phyloP scores from a whole-genome alignment of 1,140 invertebrate genomes.

The Listronotus oregonensis region DNA sequence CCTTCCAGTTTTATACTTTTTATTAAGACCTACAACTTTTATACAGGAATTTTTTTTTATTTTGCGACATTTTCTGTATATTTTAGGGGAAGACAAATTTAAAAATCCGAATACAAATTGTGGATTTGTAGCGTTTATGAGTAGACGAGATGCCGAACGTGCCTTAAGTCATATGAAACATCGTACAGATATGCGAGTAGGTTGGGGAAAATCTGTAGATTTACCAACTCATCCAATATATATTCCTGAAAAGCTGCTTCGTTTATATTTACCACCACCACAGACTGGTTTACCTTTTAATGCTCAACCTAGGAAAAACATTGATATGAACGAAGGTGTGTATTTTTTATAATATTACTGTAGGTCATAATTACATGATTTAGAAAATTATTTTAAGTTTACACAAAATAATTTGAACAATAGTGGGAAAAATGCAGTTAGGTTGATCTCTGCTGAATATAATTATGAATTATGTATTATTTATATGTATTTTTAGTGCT shows the following conservation, averaged over 20 bases:
- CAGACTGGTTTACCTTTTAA: conserved; percentile 95
- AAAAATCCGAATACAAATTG: conserved; percentile 66
- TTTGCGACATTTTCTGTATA: no score
- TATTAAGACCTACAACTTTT: no score
- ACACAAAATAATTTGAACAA: no score
- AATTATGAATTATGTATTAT: no score
- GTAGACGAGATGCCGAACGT: conserved; percentile 81
- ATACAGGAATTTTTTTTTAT: no score
- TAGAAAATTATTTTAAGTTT: no score
- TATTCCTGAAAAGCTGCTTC: conserved; percentile 86
- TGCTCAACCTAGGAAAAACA: conserved; percentile 71
- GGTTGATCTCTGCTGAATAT: no score
- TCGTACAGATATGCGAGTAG: conserved; percentile 94
- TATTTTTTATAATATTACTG: conserved; percentile 56
- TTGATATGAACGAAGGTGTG: conserved; percentile 3
- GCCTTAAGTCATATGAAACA: conserved; percentile 79
- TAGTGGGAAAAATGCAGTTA: no score
- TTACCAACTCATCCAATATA: conserved; percentile 95
- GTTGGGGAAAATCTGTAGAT: conserved; percentile 96
- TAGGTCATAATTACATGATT: conserved; percentile 44
- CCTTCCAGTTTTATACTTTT: no score
- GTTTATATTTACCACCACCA: conserved; percentile 78
- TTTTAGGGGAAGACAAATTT: conserved; percentile 36
- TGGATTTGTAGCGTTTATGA: conserved; percentile 94
- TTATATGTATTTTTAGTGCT: no score